Evolutionary conservation across 2,797 vertebrate genomes (phyloP).

Genomic region (Pseudotriccus pelzelni): DNA sequence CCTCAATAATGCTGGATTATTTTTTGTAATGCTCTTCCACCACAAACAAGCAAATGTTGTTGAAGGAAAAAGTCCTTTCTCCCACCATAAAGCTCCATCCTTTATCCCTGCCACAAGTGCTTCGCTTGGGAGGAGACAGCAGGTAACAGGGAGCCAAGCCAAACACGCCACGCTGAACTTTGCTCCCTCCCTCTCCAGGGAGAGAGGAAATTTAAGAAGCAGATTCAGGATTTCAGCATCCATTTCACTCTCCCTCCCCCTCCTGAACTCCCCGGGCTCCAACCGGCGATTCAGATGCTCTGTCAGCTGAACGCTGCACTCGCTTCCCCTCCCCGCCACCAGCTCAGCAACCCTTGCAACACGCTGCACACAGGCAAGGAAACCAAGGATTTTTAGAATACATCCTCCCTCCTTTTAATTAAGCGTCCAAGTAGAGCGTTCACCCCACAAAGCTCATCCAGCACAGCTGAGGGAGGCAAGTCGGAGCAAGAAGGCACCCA

Average conservation of each 20-base stretch:
- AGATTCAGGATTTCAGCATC: slow-evolving; percentile 33
- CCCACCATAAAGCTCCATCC: background rate
- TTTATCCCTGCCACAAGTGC: background rate
- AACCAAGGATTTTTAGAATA: background rate
- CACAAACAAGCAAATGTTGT: slow-evolving; percentile 45
- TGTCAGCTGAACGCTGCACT: background rate
- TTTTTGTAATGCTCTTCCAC: slow-evolving; percentile 18
- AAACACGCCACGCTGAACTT: background rate
- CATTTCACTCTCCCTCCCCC: slow-evolving; percentile 26
- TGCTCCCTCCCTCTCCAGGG: slow-evolving; percentile 1
- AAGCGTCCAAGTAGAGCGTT: background rate
- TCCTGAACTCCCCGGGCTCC: background rate
- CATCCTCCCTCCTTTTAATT: background rate
- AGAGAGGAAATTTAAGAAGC: slow-evolving; percentile 33
- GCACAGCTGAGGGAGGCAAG: background rate
- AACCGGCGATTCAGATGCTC: background rate
- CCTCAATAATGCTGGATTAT: slow-evolving; percentile 27
- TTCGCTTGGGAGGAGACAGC: background rate
- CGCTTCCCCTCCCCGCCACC: slow-evolving; percentile 15
- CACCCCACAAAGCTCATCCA: background rate
- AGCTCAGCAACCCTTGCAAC: slow-evolving; percentile 13
- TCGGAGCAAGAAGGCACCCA: slow-evolving; percentile 26
- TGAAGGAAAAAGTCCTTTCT: slow-evolving; percentile 13
- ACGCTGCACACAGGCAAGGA: background rate
- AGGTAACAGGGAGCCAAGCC: slow-evolving; percentile 40